phyloP scores from a whole-genome alignment of 2,888 invertebrate species.

The Athalia circularis region DNA sequence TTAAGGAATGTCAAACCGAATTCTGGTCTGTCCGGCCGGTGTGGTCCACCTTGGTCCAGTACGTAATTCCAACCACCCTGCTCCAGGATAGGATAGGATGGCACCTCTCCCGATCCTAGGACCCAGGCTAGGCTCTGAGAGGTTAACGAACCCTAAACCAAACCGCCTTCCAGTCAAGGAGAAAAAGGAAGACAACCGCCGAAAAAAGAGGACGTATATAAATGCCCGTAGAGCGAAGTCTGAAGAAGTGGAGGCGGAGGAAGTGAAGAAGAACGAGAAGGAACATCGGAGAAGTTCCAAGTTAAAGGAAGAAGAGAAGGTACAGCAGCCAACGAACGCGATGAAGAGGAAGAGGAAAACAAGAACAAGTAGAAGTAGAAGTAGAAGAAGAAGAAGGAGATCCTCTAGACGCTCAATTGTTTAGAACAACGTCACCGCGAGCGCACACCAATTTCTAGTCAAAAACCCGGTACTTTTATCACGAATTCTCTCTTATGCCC shows the following conservation, averaged over 20 bases:
- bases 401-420: slow-evolving; percentile 40
- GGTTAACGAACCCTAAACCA: slow-evolving; percentile 73
- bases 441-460: slow-evolving; percentile 32
- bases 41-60: slow-evolving; percentile 52
- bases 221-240: slow-evolving; percentile 37
- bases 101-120: slow-evolving; percentile 50
- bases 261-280: slow-evolving; percentile 53
- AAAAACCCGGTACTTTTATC: slow-evolving; percentile 2
- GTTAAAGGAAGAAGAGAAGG: slow-evolving; percentile 45
- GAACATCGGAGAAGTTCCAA: slow-evolving; percentile 45
- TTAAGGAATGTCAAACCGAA: slow-evolving; percentile 68
- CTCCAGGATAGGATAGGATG: slow-evolving; percentile 55
- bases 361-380: background rate
- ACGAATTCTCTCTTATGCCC: too few species aligned
- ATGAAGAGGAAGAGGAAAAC: slow-evolving; percentile 11
- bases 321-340: background rate
- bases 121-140: slow-evolving; percentile 59
- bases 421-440: slow-evolving; percentile 27
- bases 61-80: slow-evolving; percentile 52
- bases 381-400: slow-evolving; percentile 43
- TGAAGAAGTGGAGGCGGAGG: slow-evolving; percentile 47
- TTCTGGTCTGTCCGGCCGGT: slow-evolving; percentile 57
- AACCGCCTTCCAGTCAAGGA: slow-evolving; percentile 63
- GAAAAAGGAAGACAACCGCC: slow-evolving; percentile 60
- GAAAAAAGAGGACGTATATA: slow-evolving; percentile 54